Evolutionary conservation across 1,140 invertebrate genomes (phyloP).

Genomic region (Asobara japonica): DNA sequence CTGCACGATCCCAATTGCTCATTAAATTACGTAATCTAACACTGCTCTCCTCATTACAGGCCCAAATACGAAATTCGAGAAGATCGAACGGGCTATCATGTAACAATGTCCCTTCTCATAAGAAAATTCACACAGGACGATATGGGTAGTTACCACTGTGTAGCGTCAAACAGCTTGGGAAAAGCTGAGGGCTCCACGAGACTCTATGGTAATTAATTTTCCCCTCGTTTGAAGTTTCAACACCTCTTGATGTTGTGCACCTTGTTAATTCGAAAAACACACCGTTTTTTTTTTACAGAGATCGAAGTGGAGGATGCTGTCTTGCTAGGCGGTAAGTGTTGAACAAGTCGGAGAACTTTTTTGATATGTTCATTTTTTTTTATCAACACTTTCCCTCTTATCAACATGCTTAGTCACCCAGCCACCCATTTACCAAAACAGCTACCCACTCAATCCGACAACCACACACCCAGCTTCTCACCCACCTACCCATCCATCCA

Average conservation of each 20-base stretch:
- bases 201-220: constrained; percentile 77
- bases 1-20: neutral
- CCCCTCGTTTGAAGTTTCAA: neutral
- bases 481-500: no score
- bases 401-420: no score
- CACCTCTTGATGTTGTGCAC: neutral
- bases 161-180: constrained; percentile 85
- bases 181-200: constrained; percentile 81
- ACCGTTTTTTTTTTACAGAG: constrained; percentile 9
- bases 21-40: neutral
- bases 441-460: no score
- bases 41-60: constrained; percentile 61
- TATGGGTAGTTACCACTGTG: constrained; percentile 88
- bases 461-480: no score
- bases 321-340: constrained; percentile 18
- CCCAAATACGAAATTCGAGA: constrained; percentile 82
- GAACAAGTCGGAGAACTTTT: neutral
- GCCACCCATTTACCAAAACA: no score
- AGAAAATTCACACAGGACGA: constrained; percentile 77
- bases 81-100: constrained; percentile 79
- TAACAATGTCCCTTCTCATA: constrained; percentile 82
- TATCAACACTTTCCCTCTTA: no score
- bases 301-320: constrained; percentile 24
- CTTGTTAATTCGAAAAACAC: neutral
- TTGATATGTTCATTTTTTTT: no score